Conservation (phyloP, 2,113 vertebrate genomes). For the Pteronura brasiliensis region DNA sequence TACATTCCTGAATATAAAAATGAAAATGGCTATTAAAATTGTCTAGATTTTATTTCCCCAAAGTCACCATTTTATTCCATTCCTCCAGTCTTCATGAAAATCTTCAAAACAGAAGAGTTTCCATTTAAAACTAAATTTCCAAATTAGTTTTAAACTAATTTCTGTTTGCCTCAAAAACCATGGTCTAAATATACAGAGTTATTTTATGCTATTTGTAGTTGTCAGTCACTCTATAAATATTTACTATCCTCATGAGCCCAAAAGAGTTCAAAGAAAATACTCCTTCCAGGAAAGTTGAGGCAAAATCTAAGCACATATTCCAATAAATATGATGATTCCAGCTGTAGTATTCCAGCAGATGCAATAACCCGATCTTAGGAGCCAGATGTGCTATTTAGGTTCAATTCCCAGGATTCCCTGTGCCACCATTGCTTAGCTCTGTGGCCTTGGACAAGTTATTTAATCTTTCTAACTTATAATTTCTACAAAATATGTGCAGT, state of each 20-base stretch:
- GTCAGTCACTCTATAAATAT: background rate
- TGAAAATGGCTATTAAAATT: background rate
- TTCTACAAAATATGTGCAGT: background rate
- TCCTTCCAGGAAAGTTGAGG: background rate
- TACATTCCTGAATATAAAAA: background rate
- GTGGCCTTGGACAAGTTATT: background rate
- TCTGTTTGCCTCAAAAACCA: background rate
- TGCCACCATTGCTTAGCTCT: background rate
- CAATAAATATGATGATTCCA: background rate
- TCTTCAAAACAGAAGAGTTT: background rate
- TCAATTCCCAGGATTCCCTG: background rate
- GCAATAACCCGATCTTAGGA: background rate
- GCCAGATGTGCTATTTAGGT: background rate
- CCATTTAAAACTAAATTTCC: no score
- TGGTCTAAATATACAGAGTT: background rate
- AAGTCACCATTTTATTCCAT: background rate
- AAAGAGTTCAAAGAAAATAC: background rate
- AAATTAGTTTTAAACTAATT: background rate
- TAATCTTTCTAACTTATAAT: background rate
- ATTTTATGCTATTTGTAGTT: background rate
- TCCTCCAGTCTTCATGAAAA: background rate
- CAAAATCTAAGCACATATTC: background rate
- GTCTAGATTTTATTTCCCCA: background rate
- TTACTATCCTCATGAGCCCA: background rate
- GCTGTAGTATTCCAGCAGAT: background rate